Base-by-base conservation (phyloP, 2,888 invertebrate genomes). In the Ditula angustiorana region DNA sequence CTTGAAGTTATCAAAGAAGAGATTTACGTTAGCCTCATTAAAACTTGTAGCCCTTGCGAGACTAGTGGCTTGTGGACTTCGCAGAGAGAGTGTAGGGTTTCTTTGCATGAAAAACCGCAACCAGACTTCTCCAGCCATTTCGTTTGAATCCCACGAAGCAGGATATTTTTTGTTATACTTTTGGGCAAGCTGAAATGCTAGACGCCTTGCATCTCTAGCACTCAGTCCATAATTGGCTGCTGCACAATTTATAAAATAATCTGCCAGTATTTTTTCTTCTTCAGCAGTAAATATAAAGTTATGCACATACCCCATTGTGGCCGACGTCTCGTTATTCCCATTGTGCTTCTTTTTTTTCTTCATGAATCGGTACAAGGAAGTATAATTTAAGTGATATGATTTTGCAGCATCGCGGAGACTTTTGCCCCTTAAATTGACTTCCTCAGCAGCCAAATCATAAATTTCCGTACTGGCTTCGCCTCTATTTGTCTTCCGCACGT, bases 111-210 rank as follows among this genome's bases (percentile, higher is more conserved):
- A 46, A 5, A n/a, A 5, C 21, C 11, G 2, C 2, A 46, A 11
- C 46, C 46, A 46, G 1, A 23, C 46, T 23, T 46, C 49, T 16
- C 49, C 49, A 7, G 49, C 49, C 13, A 13, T 49, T 10, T 49
- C 28, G 16, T 26, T n/a, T 7, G 4, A 5, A 4, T 16, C 13
- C 49, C 49, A 49, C 1, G 49, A 16, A 8, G 13, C 13, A 5
- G 49, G 49, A 11, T 5, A 4, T 16, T 26, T 49, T 28, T 28
- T 49, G 13, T 49, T 49, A 8, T 49, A 49, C 1, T 49, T 28
- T 28, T 13, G n/a, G 2, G 49, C 28, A 1, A 49, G 16, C 5
- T 49, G 2, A 49, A 16, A 49, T n/a, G 49, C 49, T 2, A 49
- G 5, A 0, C 5, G 1, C 16, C 49, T 26, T 4, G 28, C 11